Conservation (phyloP, 2,113 vertebrate species). For the Cynoglossus semilaevis region DNA sequence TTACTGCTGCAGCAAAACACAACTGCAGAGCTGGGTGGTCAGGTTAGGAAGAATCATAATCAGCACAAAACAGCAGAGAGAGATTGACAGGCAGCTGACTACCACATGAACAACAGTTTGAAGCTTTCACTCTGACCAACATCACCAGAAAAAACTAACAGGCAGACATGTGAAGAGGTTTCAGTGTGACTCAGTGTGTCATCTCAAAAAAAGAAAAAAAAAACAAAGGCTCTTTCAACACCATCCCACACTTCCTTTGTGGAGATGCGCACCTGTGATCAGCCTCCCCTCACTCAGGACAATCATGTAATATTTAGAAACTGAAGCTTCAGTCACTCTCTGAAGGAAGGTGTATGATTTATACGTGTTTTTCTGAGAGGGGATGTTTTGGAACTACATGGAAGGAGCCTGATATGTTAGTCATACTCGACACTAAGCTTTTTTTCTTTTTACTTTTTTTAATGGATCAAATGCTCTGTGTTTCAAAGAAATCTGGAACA, state of each 20-base stretch:
- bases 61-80: conserved; percentile 30
- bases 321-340: conserved; percentile 23
- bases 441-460: background rate
- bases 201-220: conserved; percentile 24
- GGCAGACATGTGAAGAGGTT: conserved; percentile 48
- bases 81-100: conserved; percentile 22
- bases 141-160: conserved; percentile 52
- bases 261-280: conserved; percentile 51
- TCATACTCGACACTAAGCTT: conserved; percentile 4
- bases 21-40: conserved; percentile 28
- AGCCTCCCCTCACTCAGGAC: conserved; percentile 20
- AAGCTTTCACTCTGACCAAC: conserved; percentile 64
- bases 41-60: conserved; percentile 46
- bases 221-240: conserved; percentile 56
- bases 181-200: conserved; percentile 48
- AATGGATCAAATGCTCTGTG: too few relatives aligned
- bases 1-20: conserved; percentile 50
- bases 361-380: conserved; percentile 27
- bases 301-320: conserved; percentile 55
- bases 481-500: too few relatives aligned
- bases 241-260: conserved; percentile 33
- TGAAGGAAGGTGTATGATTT: conserved; percentile 33
- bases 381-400: conserved; percentile 19
- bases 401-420: conserved; percentile 22
- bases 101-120: conserved; percentile 43